Conservation (phyloP, 2,797 vertebrate genomes). For the Sarcophilus harrisii region DNA sequence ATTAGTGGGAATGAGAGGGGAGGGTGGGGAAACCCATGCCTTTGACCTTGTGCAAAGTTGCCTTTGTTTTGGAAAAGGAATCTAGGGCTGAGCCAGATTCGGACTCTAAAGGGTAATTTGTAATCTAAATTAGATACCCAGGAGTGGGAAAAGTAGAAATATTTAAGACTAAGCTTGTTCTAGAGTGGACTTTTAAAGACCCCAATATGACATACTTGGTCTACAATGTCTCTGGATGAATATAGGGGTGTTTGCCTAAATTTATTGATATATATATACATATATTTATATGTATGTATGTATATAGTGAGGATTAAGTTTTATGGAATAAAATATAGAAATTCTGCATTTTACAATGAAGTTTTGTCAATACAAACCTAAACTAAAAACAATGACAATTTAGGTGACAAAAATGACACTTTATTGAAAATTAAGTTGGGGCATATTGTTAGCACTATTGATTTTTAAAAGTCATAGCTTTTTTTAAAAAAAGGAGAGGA, state of each 20-base stretch:
- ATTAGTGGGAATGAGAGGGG: background rate
- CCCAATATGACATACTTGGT: background rate
- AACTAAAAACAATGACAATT: background rate
- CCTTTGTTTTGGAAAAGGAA: slow-evolving; percentile 64
- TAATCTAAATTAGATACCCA: background rate
- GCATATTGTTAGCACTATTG: background rate
- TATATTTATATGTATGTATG: too few relatives aligned
- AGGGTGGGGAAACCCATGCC: slow-evolving; percentile 74
- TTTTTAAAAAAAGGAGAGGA: background rate
- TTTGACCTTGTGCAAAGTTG: slow-evolving; percentile 62
- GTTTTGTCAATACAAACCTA: background rate
- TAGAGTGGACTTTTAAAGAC: background rate
- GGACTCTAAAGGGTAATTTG: background rate
- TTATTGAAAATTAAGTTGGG: background rate
- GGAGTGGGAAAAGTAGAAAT: slow-evolving; percentile 35
- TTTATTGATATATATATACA: background rate
- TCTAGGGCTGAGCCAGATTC: slow-evolving; percentile 50
- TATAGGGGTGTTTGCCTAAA: slow-evolving; percentile 7
- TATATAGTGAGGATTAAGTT: slow-evolving; percentile 3
- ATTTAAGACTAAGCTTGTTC: background rate
- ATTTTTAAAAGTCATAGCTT: background rate
- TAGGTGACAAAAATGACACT: background rate
- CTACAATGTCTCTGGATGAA: slow-evolving; percentile 19
- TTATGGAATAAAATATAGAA: slow-evolving; percentile 7
- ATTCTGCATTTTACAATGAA: background rate